A percentile compares a stretch with the other conserved stretches of the same genome.
phyloP scores from a whole-genome alignment of 1,140 invertebrate genomes.

The Drosophila lacteicornis region DNA sequence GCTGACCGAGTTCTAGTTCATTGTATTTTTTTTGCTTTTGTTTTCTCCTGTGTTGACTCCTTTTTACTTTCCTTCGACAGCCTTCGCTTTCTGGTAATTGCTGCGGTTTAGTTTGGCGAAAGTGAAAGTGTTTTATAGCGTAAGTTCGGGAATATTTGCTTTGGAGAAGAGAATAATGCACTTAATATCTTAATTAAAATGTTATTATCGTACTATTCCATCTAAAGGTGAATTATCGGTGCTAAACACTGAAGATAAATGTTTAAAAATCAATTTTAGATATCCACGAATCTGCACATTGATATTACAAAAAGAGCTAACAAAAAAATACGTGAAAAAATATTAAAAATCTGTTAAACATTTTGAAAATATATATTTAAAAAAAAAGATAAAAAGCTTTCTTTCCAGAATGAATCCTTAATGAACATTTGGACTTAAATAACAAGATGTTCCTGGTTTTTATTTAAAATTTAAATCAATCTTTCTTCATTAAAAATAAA shows the following conservation, averaged over 20 bases:
- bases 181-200: background rate
- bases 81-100: conserved; percentile 52
- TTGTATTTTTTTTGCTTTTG: conserved; percentile 7
- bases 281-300: no score
- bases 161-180: background rate
- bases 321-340: no score
- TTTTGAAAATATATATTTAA: background rate
- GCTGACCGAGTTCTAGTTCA: conserved; percentile 57
- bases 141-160: background rate
- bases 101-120: conserved; percentile 26
- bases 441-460: no score
- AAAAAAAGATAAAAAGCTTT: no score
- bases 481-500: no score
- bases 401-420: no score
- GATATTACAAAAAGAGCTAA: no score
- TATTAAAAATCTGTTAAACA: background rate
- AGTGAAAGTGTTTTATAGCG: conserved; percentile 29
- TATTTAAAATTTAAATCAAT: no score
- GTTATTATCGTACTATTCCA: no score
- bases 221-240: background rate
- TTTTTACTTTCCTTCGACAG: background rate
- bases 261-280: no score
- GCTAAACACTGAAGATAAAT: no score
- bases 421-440: no score
- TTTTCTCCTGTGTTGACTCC: conserved; percentile 24